Conservation (phyloP, 2,797 vertebrate species). For the Myotis myotis region DNA sequence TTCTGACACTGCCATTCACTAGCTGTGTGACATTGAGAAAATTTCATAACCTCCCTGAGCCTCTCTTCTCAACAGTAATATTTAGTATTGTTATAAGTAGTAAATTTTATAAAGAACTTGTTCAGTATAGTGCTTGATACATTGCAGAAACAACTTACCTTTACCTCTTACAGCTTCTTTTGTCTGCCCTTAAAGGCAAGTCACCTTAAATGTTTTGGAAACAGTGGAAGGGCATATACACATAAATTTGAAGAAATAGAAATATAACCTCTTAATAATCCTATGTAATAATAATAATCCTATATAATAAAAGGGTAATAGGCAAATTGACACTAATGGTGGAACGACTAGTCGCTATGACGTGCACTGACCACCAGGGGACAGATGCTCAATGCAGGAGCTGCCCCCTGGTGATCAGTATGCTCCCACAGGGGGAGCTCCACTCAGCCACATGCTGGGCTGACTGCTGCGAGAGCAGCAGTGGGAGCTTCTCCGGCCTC, state of each 20-base stretch:
- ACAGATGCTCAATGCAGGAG: too few relatives aligned
- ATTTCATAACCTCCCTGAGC: background rate
- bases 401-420: too few relatives aligned
- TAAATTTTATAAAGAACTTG: background rate
- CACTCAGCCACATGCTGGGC: too few relatives aligned
- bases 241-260: background rate
- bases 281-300: too few relatives aligned
- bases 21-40: background rate
- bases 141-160: background rate
- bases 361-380: too few relatives aligned
- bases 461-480: too few relatives aligned
- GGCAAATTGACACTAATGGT: too few relatives aligned
- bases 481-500: too few relatives aligned
- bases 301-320: too few relatives aligned
- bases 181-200: background rate
- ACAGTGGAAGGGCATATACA: background rate
- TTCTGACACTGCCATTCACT: background rate
- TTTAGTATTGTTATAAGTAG: background rate
- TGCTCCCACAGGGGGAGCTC: too few relatives aligned
- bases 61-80: background rate
- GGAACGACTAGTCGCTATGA: too few relatives aligned
- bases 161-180: background rate
- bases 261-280: background rate
- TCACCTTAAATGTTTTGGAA: background rate
- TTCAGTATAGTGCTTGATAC: background rate